phyloP scores from a whole-genome alignment of 2,888 invertebrate genomes.

The Lepidonotus clava region DNA sequence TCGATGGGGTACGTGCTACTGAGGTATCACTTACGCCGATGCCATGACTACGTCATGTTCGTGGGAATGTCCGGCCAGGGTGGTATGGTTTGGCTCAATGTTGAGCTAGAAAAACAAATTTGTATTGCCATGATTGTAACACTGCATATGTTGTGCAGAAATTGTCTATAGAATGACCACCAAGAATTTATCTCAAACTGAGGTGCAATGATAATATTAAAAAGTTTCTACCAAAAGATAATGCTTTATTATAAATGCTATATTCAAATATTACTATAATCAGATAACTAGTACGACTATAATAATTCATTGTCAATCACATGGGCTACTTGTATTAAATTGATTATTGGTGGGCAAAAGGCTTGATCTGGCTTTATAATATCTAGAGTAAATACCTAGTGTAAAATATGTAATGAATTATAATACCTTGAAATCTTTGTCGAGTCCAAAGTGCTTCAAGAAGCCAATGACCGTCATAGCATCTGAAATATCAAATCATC shows the following conservation, averaged over 20 bases:
- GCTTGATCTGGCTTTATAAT: too few relatives aligned
- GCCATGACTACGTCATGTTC: slow-evolving; percentile 84
- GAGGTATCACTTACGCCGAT: slow-evolving; percentile 84
- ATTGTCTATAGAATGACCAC: too few relatives aligned
- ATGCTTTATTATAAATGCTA: too few relatives aligned
- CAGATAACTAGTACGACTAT: neutral
- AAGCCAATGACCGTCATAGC: slow-evolving; percentile 85
- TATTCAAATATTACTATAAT: too few relatives aligned
- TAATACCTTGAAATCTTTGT: slow-evolving; percentile 83
- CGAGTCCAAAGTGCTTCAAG: slow-evolving; percentile 84
- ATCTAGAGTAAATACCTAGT: too few relatives aligned
- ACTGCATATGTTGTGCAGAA: too few relatives aligned
- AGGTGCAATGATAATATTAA: too few relatives aligned
- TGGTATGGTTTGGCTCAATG: slow-evolving; percentile 84
- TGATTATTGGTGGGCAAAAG: neutral
- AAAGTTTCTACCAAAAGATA: too few relatives aligned
- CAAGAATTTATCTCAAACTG: too few relatives aligned
- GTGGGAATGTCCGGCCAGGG: slow-evolving; percentile 80
- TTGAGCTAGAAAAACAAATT: slow-evolving; percentile 82
- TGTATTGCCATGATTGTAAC: too few relatives aligned
- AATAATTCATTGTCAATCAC: neutral
- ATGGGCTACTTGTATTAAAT: neutral
- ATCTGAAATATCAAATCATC: slow-evolving; percentile 82
- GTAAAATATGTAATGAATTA: neutral
- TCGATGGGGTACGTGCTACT: too few relatives aligned